A percentile compares a stretch with the other conserved stretches of the same genome.
phyloP scores from a whole-genome alignment of 2,113 vertebrate species.

The Engraulis encrasicolus region DNA sequence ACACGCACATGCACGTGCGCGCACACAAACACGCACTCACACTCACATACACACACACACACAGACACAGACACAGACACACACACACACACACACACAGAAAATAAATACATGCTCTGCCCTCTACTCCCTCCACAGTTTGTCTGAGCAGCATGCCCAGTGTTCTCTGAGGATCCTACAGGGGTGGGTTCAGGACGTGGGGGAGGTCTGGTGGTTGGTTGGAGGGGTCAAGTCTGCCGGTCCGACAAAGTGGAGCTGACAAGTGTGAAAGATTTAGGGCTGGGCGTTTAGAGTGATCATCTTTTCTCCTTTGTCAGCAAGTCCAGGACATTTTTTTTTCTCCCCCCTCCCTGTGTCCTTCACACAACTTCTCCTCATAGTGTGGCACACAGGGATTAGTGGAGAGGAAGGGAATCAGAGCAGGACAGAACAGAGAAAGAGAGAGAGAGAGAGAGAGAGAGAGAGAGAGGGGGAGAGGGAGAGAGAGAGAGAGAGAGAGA shows the following conservation, averaged over 20 bases:
- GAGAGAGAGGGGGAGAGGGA: too few relatives aligned
- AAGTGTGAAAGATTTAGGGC: slow-evolving; percentile 77
- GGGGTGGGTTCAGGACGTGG: not conserved
- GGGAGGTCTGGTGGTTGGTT: slow-evolving; percentile 51
- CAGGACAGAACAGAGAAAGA: too few relatives aligned
- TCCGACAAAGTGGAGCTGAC: slow-evolving; percentile 71
- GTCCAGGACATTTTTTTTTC: slow-evolving; percentile 57
- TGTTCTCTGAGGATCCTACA: slow-evolving; percentile 45
- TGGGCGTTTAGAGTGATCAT: slow-evolving; percentile 71
- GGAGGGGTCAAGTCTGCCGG: slow-evolving; percentile 64
- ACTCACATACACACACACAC: too few relatives aligned
- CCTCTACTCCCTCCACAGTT: slow-evolving; percentile 25
- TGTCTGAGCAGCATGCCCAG: slow-evolving; percentile 55
- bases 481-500: too few relatives aligned
- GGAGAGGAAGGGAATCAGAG: not conserved
- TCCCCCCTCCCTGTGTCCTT: slow-evolving; percentile 66
- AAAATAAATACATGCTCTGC: too few relatives aligned
- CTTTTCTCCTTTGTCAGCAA: slow-evolving; percentile 74
- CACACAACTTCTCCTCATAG: slow-evolving; percentile 56
- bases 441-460: too few relatives aligned
- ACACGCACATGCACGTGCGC: too few relatives aligned
- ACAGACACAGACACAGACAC: too few relatives aligned
- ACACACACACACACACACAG: too few relatives aligned
- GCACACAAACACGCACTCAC: too few relatives aligned
- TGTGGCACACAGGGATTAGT: slow-evolving; percentile 32